Percentiles rank a stretch among this genome's conserved stretches.
Conservation (phyloP, 2,888 invertebrate genomes). For the Therioaphis trifolii region DNA sequence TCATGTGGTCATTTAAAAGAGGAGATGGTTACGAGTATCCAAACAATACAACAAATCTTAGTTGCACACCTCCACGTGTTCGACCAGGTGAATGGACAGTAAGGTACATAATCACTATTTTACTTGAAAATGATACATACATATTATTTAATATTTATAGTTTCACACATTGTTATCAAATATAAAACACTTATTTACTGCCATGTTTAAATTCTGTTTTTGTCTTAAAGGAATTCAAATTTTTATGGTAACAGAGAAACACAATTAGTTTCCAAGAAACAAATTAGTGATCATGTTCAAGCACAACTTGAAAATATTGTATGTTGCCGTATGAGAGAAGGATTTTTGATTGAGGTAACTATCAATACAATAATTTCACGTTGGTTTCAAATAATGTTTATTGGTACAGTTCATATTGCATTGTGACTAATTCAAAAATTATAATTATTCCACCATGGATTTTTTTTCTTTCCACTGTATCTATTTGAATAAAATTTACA, state of each 20-base stretch:
- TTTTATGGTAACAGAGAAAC: constrained; percentile 73
- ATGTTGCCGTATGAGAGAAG: constrained; percentile 80
- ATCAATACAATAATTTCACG: no score
- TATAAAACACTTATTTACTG: background rate
- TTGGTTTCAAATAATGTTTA: no score
- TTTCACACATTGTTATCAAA: background rate
- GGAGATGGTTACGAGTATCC: constrained; percentile 16
- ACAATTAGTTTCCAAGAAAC: constrained; percentile 74
- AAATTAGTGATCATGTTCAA: constrained; percentile 75
- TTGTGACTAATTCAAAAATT: no score
- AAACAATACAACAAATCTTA: constrained; percentile 51
- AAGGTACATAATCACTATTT: constrained; percentile 36
- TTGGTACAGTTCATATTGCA: no score
- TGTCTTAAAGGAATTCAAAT: constrained; percentile 71
- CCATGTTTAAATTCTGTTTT: background rate
- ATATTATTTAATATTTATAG: background rate
- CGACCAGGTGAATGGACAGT: constrained; percentile 66
- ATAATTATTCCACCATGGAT: no score
- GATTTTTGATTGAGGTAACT: constrained; percentile 76
- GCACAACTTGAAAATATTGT: constrained; percentile 76
- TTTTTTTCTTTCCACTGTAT: no score
- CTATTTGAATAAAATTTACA: no score
- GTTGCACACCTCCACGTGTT: constrained; percentile 48
- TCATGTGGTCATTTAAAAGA: constrained; percentile 70
- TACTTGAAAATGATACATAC: background rate